These are phyloP conservation scores for Pecten maximus DNA, from an alignment of 2,888 invertebrate genomes.

Conservation along the genomic window DNA sequence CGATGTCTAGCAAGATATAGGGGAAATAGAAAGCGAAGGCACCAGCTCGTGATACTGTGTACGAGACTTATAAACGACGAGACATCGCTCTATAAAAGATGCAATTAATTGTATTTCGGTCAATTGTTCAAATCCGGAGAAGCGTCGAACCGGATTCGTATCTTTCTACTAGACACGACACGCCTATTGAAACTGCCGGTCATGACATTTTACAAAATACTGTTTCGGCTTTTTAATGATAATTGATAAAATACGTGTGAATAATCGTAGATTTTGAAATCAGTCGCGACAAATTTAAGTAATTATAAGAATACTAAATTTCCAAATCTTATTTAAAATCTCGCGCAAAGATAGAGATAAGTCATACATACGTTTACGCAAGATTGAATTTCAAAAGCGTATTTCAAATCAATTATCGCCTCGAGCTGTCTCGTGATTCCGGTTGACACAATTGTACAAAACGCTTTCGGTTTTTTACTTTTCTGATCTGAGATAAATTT, in stretches of 20 bases:
- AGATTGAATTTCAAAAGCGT: conserved; percentile 16
- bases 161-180: neutral
- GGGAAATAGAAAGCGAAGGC: neutral
- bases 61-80: neutral
- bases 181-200: neutral
- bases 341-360: neutral
- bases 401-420: conserved; percentile 7
- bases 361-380: neutral
- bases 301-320: neutral
- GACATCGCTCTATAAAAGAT: neutral
- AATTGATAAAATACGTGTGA: neutral
- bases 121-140: conserved; percentile 35
- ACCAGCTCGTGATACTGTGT: neutral
- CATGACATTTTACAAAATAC: neutral
- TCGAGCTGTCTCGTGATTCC: neutral
- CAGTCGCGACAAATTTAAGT: conserved; percentile 8
- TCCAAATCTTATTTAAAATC: conserved; percentile 24
- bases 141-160: conserved; percentile 31
- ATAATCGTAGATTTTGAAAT: conserved; percentile 1
- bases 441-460: neutral
- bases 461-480: conserved; percentile 21
- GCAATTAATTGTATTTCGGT: conserved; percentile 33
- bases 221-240: neutral
- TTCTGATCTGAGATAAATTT: neutral
- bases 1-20: neutral